Evolutionary conservation across 2,888 invertebrate species (phyloP).

Genomic region (Melinaea menophilus): DNA sequence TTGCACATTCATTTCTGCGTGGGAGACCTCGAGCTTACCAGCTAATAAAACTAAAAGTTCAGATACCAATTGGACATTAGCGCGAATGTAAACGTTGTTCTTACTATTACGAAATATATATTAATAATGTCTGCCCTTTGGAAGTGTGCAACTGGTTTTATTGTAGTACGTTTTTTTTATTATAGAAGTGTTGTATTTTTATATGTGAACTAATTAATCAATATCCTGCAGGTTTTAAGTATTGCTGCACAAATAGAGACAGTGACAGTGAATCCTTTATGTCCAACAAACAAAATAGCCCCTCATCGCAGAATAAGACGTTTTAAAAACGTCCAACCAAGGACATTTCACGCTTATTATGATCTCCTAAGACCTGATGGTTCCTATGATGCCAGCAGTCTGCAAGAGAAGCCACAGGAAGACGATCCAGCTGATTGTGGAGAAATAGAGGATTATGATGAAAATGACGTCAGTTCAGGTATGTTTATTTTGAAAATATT

Average conservation of each 20-base stretch:
- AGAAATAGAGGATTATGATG: constrained; percentile 70
- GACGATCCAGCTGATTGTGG: constrained; percentile 65
- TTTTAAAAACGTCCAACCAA: constrained; percentile 40
- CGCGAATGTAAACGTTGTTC: constrained; percentile 18
- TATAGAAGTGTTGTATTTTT: constrained; percentile 30
- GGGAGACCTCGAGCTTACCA: constrained; percentile 55
- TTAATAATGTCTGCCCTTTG: constrained; percentile 14
- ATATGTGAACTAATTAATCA: no score
- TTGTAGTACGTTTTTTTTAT: constrained; percentile 21
- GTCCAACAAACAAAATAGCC: constrained; percentile 71
- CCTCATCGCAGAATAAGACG: constrained; percentile 50
- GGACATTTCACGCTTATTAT: constrained; percentile 59
- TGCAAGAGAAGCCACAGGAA: constrained; percentile 58
- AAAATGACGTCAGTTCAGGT: constrained; percentile 66
- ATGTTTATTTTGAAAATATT: constrained; percentile 34
- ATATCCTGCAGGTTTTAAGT: constrained; percentile 34
- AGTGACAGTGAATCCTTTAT: constrained; percentile 59
- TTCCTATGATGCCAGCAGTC: constrained; percentile 37
- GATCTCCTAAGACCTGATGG: constrained; percentile 48
- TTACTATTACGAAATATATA: neutral
- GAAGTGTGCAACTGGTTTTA: constrained; percentile 13
- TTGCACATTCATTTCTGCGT: constrained; percentile 54
- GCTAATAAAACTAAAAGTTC: constrained; percentile 44
- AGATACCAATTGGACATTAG: constrained; percentile 43
- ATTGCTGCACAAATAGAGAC: constrained; percentile 43